These are phyloP conservation scores for Pararge aegeria DNA, from an alignment of 1,140 invertebrate species.

Conservation along the genomic window DNA sequence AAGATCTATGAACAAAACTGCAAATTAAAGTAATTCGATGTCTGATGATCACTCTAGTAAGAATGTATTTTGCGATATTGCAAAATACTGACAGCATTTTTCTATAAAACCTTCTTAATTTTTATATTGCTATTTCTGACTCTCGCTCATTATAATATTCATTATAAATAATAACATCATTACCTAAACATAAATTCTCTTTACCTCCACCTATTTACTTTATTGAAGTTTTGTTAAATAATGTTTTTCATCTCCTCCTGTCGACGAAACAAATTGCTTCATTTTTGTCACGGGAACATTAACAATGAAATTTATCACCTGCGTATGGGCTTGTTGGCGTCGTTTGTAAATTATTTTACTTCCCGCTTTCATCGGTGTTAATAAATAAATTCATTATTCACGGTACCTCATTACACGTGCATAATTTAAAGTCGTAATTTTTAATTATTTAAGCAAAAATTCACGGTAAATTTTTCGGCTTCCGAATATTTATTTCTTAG, in stretches of 20 bases:
- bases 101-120: no score
- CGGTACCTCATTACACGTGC: conserved; percentile 10
- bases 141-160: no score
- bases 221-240: conserved; percentile 64
- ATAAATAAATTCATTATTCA: conserved; percentile 28
- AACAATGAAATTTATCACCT: conserved; percentile 65
- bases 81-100: no score
- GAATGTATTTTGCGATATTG: no score
- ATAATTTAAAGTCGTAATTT: conserved; percentile 13
- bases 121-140: no score
- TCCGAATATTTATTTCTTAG: background rate
- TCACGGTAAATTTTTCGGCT: background rate
- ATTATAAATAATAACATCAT: no score
- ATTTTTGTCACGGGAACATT: conserved; percentile 60
- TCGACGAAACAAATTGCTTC: conserved; percentile 69
- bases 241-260: conserved; percentile 73
- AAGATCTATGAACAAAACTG: no score
- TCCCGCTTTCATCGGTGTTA: conserved; percentile 26
- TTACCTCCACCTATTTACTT: conserved; percentile 14
- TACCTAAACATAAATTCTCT: no score
- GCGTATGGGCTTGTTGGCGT: conserved; percentile 42
- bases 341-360: conserved; percentile 36
- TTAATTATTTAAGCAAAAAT: conserved; percentile 5
- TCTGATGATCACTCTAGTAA: no score
- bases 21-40: no score